These are phyloP conservation scores for Achlya flavicornis DNA, from an alignment of 2,888 invertebrate species.

Conservation along the genomic window DNA sequence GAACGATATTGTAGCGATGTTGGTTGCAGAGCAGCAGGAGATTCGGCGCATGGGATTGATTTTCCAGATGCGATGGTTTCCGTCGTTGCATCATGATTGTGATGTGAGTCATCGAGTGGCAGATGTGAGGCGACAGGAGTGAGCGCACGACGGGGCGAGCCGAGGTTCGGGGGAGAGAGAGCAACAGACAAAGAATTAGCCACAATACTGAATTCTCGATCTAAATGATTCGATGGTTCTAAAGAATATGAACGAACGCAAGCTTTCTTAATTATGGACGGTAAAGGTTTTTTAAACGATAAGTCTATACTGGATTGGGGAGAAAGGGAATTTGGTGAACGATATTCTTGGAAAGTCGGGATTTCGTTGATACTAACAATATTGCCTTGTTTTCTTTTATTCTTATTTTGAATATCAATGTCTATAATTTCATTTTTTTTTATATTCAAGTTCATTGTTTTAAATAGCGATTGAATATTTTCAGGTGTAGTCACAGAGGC, in stretches of 20 bases:
- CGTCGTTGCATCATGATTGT: conserved; percentile 50
- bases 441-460: conserved; percentile 56
- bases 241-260: conserved; percentile 65
- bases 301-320: conserved; percentile 61
- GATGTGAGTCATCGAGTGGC: conserved; percentile 62
- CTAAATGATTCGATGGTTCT: conserved; percentile 64
- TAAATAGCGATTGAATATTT: conserved; percentile 52
- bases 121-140: conserved; percentile 70
- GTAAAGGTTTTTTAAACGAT: conserved; percentile 58
- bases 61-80: conserved; percentile 34
- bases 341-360: conserved; percentile 80
- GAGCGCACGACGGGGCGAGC: conserved; percentile 76
- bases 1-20: conserved; percentile 21
- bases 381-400: conserved; percentile 57
- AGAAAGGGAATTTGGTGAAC: conserved; percentile 59
- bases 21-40: conserved; percentile 32
- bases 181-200: conserved; percentile 85
- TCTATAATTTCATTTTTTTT: conserved; percentile 31
- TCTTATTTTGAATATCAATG: conserved; percentile 18
- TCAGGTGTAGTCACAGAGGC: conserved; percentile 47
- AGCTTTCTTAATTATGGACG: conserved; percentile 69
- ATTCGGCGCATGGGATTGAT: conserved; percentile 29
- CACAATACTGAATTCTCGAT: conserved; percentile 74
- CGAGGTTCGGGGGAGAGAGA: conserved; percentile 83
- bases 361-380: conserved; percentile 81